Conservation (phyloP, 2,113 vertebrate species). For the Stomatorhinus ivindoensis region DNA sequence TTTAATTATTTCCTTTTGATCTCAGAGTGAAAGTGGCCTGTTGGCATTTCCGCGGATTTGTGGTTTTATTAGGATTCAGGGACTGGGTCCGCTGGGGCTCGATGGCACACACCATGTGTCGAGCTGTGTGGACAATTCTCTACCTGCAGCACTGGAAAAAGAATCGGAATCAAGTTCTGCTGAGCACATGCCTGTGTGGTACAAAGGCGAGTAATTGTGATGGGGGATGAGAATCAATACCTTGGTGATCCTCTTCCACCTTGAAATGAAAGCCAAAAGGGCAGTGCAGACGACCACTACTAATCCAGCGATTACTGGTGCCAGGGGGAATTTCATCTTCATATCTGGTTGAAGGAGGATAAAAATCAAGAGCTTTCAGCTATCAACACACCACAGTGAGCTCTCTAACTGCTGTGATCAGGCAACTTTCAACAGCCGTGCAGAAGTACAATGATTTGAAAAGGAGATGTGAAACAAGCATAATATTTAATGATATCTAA, state of each 20-base stretch:
- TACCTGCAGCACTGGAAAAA: conserved; percentile 34
- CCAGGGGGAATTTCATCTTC: conserved; percentile 47
- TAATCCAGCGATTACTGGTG: conserved; percentile 52
- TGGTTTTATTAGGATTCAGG: background rate
- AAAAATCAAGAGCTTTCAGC: background rate
- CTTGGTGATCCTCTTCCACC: conserved; percentile 49
- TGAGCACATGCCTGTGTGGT: background rate
- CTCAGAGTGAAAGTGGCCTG: background rate
- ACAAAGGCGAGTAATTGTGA: background rate
- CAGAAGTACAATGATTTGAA: background rate
- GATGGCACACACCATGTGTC: background rate
- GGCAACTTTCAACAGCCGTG: background rate
- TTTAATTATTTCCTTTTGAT: background rate
- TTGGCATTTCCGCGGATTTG: background rate
- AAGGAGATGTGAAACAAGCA: background rate
- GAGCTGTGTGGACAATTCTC: background rate
- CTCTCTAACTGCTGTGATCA: background rate
- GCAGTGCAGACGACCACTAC: conserved; percentile 52
- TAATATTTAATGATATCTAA: background rate
- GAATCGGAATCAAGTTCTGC: background rate
- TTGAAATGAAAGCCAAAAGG: conserved; percentile 47
- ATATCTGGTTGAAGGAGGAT: conserved; percentile 37
- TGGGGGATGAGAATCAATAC: conserved; percentile 8
- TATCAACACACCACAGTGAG: background rate
- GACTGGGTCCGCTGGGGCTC: background rate